A percentile compares a stretch with the other conserved stretches of the same genome.
phyloP scores from a whole-genome alignment of 2,888 invertebrate genomes.

The Phengaris arion region DNA sequence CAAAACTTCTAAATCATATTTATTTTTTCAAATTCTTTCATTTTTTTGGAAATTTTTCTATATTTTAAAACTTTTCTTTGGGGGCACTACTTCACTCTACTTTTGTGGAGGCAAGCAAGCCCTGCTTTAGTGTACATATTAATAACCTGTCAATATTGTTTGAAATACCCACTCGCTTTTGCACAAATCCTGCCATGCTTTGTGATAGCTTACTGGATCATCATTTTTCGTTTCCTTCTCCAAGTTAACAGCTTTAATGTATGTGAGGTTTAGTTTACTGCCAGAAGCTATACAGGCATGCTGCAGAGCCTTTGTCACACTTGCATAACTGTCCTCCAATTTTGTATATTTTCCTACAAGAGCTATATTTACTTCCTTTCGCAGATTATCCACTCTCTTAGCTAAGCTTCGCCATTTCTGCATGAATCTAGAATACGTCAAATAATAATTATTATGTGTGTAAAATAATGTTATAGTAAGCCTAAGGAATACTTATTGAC shows the following conservation, averaged over 20 bases:
- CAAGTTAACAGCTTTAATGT: constrained; percentile 94
- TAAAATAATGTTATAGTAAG: neutral
- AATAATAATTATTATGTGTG: neutral
- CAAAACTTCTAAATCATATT: too few species aligned
- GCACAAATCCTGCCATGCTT: constrained; percentile 95
- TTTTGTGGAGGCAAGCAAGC: too few species aligned
- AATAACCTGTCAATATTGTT: neutral
- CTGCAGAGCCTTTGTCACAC: constrained; percentile 95
- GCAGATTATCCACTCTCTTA: constrained; percentile 89
- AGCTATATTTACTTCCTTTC: constrained; percentile 92
- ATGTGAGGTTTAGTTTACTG: constrained; percentile 91
- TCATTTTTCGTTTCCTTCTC: constrained; percentile 85
- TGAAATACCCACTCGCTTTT: constrained; percentile 85
- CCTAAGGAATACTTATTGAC: neutral
- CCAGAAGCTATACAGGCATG: constrained; percentile 94
- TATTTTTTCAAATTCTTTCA: too few species aligned
- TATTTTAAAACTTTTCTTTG: too few species aligned
- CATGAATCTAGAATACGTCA: constrained; percentile 82
- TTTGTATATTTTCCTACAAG: constrained; percentile 98
- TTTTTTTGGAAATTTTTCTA: too few species aligned
- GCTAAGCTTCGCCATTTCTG: constrained; percentile 94
- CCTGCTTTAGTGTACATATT: neutral
- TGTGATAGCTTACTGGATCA: constrained; percentile 91
- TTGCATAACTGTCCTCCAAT: constrained; percentile 97
- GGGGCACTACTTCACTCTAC: too few species aligned